Percentiles rank a stretch among this genome's conserved stretches.
These are phyloP conservation scores for Amblyjoppa fuscipennis DNA, from an alignment of 2,888 invertebrate genomes.

Conservation along the genomic window DNA sequence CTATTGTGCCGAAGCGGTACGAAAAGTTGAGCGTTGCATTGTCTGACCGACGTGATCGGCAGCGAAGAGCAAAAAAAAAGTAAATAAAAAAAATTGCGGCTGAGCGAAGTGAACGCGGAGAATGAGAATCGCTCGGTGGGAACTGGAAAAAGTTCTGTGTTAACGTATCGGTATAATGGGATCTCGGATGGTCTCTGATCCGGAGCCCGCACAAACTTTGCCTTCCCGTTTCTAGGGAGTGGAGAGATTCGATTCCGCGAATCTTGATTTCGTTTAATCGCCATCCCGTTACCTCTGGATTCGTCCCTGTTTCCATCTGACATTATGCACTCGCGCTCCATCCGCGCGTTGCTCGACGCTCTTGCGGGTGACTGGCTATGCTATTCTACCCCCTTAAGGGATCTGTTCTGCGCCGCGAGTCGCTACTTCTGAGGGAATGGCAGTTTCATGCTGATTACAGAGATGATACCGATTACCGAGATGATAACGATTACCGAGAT, in stretches of 20 bases:
- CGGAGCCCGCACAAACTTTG: slow-evolving; percentile 53
- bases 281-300: not conserved
- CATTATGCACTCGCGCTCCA: not conserved
- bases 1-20: slow-evolving; percentile 22
- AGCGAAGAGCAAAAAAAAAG: slow-evolving; percentile 11
- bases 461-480: too few relatives aligned
- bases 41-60: slow-evolving; percentile 49
- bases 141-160: slow-evolving; percentile 63
- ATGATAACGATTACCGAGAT: too few relatives aligned
- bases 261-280: slow-evolving; percentile 66
- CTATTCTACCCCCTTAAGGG: too few relatives aligned
- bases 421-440: too few relatives aligned
- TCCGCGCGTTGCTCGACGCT: not conserved
- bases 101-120: slow-evolving; percentile 20
- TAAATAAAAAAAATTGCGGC: not conserved
- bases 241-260: slow-evolving; percentile 55
- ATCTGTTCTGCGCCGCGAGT: too few relatives aligned
- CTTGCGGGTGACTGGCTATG: not conserved
- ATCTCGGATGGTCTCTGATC: slow-evolving; percentile 48
- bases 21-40: slow-evolving; percentile 57
- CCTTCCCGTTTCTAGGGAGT: slow-evolving; percentile 30
- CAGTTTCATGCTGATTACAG: too few relatives aligned
- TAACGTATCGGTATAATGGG: slow-evolving; percentile 67
- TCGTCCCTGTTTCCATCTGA: not conserved
- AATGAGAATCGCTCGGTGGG: slow-evolving; percentile 52